Percentiles rank a stretch among this genome's conserved stretches.
Conservation (phyloP, 1,140 invertebrate species). For the Pseudomyrmex dendroicus region DNA sequence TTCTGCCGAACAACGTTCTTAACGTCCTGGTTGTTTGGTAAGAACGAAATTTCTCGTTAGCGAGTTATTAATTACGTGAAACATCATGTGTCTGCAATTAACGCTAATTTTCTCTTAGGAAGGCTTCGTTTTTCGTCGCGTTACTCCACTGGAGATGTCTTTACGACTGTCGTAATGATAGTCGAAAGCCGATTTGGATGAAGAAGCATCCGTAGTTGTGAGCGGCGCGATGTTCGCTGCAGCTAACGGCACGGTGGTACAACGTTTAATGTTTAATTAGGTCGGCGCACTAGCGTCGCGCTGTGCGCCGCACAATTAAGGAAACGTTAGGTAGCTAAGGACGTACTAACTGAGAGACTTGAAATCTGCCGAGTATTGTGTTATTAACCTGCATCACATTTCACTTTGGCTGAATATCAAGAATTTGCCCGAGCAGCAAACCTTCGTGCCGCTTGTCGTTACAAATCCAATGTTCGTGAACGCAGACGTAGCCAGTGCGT, state of each 20-base stretch:
- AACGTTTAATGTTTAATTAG: conserved; percentile 58
- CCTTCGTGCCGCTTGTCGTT: neutral
- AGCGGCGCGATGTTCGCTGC: conserved; percentile 38
- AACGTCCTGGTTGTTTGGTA: conserved; percentile 30
- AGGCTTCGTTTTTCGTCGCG: conserved; percentile 64
- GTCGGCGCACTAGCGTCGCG: conserved; percentile 28
- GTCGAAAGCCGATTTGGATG: conserved; percentile 42
- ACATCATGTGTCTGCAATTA: conserved; percentile 67
- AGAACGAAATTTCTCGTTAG: conserved; percentile 63
- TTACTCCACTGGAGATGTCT: conserved; percentile 28
- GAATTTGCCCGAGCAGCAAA: conserved; percentile 8
- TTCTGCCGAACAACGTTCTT: neutral
- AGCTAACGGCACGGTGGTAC: conserved; percentile 31
- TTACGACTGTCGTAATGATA: conserved; percentile 49
- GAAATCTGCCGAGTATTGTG: conserved; percentile 52
- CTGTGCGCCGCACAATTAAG: conserved; percentile 48
- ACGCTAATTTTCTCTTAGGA: conserved; percentile 53
- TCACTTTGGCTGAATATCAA: conserved; percentile 31
- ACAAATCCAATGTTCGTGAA: neutral
- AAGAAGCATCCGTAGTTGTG: conserved; percentile 33
- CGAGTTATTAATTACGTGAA: conserved; percentile 68
- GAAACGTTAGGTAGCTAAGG: conserved; percentile 52
- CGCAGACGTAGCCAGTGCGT: no score
- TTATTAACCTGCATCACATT: conserved; percentile 35
- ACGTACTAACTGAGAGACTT: conserved; percentile 41